Percentiles rank a stretch among this genome's conserved stretches.
Conservation (phyloP, 2,113 vertebrate species). For the Rhabdornis inornatus region DNA sequence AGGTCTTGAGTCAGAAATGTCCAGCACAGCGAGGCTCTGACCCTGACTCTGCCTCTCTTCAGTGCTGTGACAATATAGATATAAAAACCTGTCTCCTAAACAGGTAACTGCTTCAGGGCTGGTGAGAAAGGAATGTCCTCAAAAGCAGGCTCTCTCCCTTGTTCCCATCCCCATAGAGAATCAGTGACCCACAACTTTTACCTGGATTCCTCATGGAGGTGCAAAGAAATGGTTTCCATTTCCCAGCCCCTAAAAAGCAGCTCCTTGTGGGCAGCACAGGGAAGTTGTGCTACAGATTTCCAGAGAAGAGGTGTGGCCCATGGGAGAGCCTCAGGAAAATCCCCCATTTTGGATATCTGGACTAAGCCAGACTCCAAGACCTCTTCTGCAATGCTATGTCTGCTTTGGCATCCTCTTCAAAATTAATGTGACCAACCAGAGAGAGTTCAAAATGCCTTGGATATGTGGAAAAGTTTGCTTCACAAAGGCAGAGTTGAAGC, state of each 20-base stretch:
- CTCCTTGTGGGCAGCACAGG: neutral
- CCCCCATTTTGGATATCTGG: neutral
- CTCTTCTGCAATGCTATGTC: neutral
- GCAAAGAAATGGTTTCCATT: neutral
- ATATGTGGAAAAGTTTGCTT: conserved; percentile 1
- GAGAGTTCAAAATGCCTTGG: neutral
- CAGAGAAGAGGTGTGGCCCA: neutral
- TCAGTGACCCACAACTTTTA: neutral
- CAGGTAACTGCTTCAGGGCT: neutral
- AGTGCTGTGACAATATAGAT: neutral
- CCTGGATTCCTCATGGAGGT: neutral
- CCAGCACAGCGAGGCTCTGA: neutral
- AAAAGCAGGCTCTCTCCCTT: neutral
- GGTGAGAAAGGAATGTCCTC: neutral
- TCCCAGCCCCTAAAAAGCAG: neutral
- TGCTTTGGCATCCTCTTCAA: neutral
- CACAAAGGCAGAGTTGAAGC: neutral
- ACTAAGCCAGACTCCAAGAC: neutral
- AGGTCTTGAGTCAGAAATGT: neutral
- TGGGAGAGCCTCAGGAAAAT: neutral
- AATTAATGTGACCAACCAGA: neutral
- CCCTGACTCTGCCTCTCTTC: neutral
- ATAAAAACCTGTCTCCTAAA: neutral
- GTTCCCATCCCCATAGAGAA: neutral
- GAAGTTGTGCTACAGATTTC: neutral